These are phyloP conservation scores for Pseudochromis fuscus DNA, from an alignment of 2,797 vertebrate species.

Conservation along the genomic window DNA sequence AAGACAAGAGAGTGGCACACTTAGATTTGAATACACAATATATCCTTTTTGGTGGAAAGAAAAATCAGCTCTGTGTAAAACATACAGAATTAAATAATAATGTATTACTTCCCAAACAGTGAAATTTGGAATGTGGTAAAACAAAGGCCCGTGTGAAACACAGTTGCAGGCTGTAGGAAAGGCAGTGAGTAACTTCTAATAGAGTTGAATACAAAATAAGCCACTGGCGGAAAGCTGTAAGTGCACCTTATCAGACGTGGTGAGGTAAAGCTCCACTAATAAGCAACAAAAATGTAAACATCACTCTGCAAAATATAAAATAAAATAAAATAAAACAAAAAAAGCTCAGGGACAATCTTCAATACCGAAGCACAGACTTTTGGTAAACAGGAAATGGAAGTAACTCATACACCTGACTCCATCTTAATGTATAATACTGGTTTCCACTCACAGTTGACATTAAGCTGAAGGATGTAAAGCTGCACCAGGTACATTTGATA, in stretches of 20 bases:
- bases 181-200: slow-evolving; percentile 32
- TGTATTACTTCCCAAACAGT: not conserved
- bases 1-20: not conserved
- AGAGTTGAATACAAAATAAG: slow-evolving; percentile 40
- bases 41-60: not conserved
- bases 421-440: too few species aligned
- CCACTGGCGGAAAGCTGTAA: slow-evolving; percentile 43
- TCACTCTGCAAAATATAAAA: too few species aligned
- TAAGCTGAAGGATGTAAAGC: too few species aligned
- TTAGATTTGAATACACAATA: slow-evolving; percentile 10
- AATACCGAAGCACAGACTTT: too few species aligned
- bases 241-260: slow-evolving; percentile 11
- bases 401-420: too few species aligned
- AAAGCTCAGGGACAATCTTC: too few species aligned
- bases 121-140: not conserved
- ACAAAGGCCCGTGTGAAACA: slow-evolving; percentile 15
- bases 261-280: too few species aligned
- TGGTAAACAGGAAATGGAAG: too few species aligned
- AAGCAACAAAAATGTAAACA: too few species aligned
- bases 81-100: not conserved
- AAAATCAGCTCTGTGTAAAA: not conserved
- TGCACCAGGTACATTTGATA: too few species aligned
- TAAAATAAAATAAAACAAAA: too few species aligned
- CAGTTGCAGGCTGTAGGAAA: slow-evolving; percentile 4
- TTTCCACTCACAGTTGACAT: too few species aligned